Conservation (phyloP, 2,888 invertebrate species). For the Eupithecia vulgata region DNA sequence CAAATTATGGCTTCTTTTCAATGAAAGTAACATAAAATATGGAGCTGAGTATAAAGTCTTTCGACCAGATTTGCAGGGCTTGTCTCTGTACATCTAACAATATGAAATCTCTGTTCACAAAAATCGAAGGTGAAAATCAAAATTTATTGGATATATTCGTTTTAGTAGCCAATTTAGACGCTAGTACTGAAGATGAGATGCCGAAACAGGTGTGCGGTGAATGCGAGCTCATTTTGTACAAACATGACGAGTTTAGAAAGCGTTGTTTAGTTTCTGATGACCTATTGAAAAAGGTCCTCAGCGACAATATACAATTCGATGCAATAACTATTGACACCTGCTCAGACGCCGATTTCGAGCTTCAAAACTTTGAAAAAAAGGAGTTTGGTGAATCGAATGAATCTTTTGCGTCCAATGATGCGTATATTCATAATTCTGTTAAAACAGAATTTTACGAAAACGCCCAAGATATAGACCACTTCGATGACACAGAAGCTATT, state of each 20-base stretch:
- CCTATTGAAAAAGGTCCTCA: slow-evolving; percentile 57
- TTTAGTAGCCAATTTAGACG: slow-evolving; percentile 62
- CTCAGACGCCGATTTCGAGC: slow-evolving; percentile 19
- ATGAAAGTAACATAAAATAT: slow-evolving; percentile 39
- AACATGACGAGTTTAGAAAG: slow-evolving; percentile 68
- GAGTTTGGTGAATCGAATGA: slow-evolving; percentile 20
- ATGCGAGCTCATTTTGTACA: slow-evolving; percentile 62
- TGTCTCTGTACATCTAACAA: slow-evolving; percentile 59
- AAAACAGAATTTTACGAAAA: slow-evolving; percentile 37
- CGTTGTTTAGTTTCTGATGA: slow-evolving; percentile 66
- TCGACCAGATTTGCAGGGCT: slow-evolving; percentile 64
- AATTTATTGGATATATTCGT: slow-evolving; percentile 60
- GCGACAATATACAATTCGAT: slow-evolving; percentile 36
- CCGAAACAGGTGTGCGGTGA: slow-evolving; percentile 72
- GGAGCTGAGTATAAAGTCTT: slow-evolving; percentile 49
- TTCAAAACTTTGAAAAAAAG: slow-evolving; percentile 24
- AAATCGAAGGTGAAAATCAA: slow-evolving; percentile 55
- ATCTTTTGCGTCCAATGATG: slow-evolving; percentile 6
- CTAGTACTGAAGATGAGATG: slow-evolving; percentile 58
- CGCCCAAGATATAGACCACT: slow-evolving; percentile 37
- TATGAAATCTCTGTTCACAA: slow-evolving; percentile 61
- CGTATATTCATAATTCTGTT: slow-evolving; percentile 5
- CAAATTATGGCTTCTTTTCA: not conserved
- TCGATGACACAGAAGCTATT: slow-evolving; percentile 39
- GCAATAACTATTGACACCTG: slow-evolving; percentile 23